phyloP scores from a whole-genome alignment of 2,113 vertebrate species.

The Ramphastos sulfuratus region DNA sequence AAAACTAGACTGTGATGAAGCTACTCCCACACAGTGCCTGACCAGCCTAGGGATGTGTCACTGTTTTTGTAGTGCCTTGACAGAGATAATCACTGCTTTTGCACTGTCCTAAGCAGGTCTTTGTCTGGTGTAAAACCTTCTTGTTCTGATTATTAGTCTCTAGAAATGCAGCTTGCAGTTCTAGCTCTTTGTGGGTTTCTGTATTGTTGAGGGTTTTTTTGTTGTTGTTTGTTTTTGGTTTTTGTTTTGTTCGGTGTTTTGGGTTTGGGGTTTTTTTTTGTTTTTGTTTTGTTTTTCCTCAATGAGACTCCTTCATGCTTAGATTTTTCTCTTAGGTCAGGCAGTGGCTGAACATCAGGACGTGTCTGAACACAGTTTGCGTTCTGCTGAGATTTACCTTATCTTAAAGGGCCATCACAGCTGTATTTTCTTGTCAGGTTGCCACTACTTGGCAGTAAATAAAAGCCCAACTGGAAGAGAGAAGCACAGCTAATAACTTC shows the following conservation, averaged over 20 bases:
- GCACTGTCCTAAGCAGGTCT: neutral
- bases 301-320: neutral
- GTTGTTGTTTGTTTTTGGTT: neutral
- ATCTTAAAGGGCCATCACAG: neutral
- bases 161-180: neutral
- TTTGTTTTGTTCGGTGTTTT: neutral
- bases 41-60: neutral
- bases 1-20: neutral
- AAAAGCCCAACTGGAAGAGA: neutral
- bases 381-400: neutral
- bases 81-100: neutral
- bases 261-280: neutral
- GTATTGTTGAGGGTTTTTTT: neutral
- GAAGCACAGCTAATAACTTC: neutral
- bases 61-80: neutral
- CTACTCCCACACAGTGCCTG: constrained; percentile 4
- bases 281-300: neutral
- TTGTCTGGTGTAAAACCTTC: neutral
- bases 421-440: neutral
- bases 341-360: neutral
- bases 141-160: neutral
- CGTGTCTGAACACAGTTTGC: neutral
- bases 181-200: neutral
- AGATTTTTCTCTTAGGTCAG: neutral
- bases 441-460: neutral